A percentile compares a stretch with the other conserved stretches of the same genome.
Evolutionary conservation across 2,888 invertebrate species (phyloP).

Genomic region (Limenitis camilla): DNA sequence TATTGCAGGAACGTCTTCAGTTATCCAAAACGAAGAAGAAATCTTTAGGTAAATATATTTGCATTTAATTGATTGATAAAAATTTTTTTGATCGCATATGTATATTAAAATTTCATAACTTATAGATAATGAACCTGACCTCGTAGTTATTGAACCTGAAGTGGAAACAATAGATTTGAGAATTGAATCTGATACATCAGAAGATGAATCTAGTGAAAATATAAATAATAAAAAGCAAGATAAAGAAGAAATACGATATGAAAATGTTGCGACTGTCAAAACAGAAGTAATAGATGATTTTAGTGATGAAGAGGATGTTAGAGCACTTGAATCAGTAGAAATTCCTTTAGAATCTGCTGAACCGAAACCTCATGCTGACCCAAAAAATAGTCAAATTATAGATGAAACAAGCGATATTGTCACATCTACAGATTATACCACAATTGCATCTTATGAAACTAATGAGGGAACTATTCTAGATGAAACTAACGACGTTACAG

Average conservation of each 20-base stretch:
- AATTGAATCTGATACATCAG: slow-evolving; percentile 32
- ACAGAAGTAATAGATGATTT: slow-evolving; percentile 16
- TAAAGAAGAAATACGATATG: background rate
- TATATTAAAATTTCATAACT: slow-evolving; percentile 8
- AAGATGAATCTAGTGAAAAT: slow-evolving; percentile 2
- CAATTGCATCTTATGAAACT: background rate
- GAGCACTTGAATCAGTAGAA: slow-evolving; percentile 13
- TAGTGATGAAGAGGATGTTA: slow-evolving; percentile 11
- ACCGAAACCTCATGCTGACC: background rate
- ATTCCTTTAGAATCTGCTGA: slow-evolving; percentile 12
- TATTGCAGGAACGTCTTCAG: slow-evolving; percentile 16
- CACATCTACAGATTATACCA: background rate
- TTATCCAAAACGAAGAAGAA: slow-evolving; percentile 3
- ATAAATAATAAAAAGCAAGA: background rate
- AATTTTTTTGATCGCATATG: no score
- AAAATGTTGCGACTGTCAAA: slow-evolving; percentile 6
- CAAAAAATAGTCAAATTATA: background rate
- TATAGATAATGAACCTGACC: slow-evolving; percentile 42
- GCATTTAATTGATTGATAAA: no score
- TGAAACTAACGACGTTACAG: background rate
- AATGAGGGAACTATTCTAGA: background rate
- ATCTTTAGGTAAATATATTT: slow-evolving; percentile 6
- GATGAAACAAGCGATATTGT: background rate
- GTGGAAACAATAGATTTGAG: slow-evolving; percentile 50
- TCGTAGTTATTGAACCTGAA: slow-evolving; percentile 44